Percentiles rank a stretch among this genome's conserved stretches.
phyloP scores from a whole-genome alignment of 2,113 vertebrate species.

The Zootoca vivipara region DNA sequence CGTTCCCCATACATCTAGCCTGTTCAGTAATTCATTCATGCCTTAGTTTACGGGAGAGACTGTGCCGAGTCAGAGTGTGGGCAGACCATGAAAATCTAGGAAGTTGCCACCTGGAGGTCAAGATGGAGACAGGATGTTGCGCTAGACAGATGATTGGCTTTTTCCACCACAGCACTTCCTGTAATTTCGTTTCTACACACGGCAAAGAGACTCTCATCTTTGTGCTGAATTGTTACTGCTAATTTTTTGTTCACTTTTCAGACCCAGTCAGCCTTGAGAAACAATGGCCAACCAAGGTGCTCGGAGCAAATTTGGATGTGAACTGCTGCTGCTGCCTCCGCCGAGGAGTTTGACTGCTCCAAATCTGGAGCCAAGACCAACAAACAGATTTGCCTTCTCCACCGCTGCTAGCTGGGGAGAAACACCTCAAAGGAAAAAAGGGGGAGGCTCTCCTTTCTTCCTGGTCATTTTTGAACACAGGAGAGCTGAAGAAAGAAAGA shows the following conservation, averaged over 20 bases:
- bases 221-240: background rate
- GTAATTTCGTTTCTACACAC: background rate
- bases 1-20: background rate
- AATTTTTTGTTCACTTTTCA: background rate
- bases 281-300: background rate
- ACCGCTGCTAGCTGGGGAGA: background rate
- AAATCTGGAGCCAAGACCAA: background rate
- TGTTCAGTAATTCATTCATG: background rate
- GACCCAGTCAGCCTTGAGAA: background rate
- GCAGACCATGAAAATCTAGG: background rate
- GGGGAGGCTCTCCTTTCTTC: background rate
- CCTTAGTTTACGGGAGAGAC: background rate
- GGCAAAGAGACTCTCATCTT: background rate
- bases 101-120: slow-evolving; percentile 4
- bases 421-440: rapidly evolving
- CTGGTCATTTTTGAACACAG: background rate
- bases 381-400: background rate
- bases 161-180: background rate
- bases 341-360: background rate
- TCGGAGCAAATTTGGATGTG: background rate
- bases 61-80: background rate
- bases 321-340: background rate
- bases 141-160: background rate
- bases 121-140: background rate
- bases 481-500: background rate